Evolutionary conservation across 2,888 invertebrate species (phyloP).

Genomic region (Lasioglossum malachurum): DNA sequence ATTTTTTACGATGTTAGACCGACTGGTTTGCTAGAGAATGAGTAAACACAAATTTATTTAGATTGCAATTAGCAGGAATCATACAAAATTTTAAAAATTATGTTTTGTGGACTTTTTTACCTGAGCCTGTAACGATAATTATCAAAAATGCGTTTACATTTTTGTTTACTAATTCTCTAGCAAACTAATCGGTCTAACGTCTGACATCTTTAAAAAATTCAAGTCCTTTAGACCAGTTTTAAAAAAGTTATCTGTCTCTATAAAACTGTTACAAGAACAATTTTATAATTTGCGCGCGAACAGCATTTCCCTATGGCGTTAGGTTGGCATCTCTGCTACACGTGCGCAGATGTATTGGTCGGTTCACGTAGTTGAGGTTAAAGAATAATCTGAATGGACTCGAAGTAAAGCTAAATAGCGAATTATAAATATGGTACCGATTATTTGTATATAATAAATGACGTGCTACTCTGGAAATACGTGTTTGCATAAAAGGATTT

Average conservation of each 20-base stretch:
- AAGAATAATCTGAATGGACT: slow-evolving; percentile 38
- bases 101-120: too few relatives aligned
- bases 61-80: too few relatives aligned
- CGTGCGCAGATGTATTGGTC: slow-evolving; percentile 56
- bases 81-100: too few relatives aligned
- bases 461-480: slow-evolving; percentile 21
- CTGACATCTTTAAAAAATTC: too few relatives aligned
- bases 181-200: too few relatives aligned
- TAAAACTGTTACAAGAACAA: not conserved
- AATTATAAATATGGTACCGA: slow-evolving; percentile 19
- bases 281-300: slow-evolving; percentile 46
- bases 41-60: too few relatives aligned
- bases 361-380: slow-evolving; percentile 64
- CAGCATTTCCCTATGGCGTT: slow-evolving; percentile 5
- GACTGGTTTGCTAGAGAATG: too few relatives aligned
- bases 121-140: too few relatives aligned
- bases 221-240: too few relatives aligned
- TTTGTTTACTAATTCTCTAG: too few relatives aligned
- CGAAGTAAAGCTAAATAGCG: not conserved
- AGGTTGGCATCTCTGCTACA: slow-evolving; percentile 59
- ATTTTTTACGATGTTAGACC: too few relatives aligned
- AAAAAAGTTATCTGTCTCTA: not conserved
- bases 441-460: slow-evolving; percentile 47
- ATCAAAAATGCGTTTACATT: too few relatives aligned
- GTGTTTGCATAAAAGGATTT: slow-evolving; percentile 24